phyloP scores from a whole-genome alignment of 2,113 vertebrate species.

The Calypte anna region DNA sequence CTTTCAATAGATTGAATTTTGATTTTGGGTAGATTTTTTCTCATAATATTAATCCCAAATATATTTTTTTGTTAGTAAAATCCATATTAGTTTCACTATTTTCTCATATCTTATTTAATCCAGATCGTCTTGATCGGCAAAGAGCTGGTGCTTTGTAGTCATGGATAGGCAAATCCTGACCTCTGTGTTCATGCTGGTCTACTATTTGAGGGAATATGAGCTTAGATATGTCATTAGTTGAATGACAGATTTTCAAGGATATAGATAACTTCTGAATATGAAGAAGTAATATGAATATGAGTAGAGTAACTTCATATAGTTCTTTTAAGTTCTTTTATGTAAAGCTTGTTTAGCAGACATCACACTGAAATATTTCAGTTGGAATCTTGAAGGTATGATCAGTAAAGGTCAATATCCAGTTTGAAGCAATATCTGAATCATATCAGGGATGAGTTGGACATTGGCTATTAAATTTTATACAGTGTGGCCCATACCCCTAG shows the following conservation, averaged over 20 bases:
- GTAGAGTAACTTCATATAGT: neutral
- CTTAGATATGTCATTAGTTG: no score
- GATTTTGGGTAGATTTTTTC: neutral
- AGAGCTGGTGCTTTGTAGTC: neutral
- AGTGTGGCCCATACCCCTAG: neutral
- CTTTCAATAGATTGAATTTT: neutral
- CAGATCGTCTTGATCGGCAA: neutral
- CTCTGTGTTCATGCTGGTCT: neutral
- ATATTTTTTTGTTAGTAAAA: neutral
- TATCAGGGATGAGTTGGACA: neutral
- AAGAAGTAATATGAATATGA: neutral
- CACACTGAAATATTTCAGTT: neutral
- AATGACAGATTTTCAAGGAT: neutral
- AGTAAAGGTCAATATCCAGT: neutral
- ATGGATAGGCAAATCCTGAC: neutral
- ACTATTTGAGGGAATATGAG: neutral
- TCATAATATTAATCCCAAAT: neutral
- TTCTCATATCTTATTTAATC: neutral
- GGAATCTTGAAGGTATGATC: neutral
- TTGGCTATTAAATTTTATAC: neutral
- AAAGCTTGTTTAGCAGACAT: neutral
- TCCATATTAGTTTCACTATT: neutral
- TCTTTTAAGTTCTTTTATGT: neutral
- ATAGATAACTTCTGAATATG: neutral
- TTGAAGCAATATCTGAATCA: neutral